These are phyloP conservation scores for Corvus hawaiiensis DNA, from an alignment of 2,113 vertebrate genomes.

Conservation along the genomic window DNA sequence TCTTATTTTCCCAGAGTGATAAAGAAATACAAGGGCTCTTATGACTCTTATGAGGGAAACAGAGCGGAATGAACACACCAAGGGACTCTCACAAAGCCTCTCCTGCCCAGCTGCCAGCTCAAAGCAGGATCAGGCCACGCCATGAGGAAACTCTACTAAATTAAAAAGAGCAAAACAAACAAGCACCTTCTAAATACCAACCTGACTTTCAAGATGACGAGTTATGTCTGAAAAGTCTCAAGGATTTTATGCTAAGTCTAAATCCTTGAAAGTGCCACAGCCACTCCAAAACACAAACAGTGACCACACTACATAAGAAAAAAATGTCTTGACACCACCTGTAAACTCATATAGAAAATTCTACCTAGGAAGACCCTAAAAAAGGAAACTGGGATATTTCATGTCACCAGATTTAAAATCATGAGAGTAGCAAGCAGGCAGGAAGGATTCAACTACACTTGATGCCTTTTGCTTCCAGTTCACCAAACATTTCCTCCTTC, in stretches of 20 bases:
- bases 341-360: not conserved
- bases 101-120: not conserved
- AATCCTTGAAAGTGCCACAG: not conserved
- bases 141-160: not conserved
- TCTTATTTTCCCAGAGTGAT: not conserved
- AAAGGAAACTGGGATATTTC: not conserved
- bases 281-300: not conserved
- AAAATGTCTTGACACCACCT: not conserved
- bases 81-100: not conserved
- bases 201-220: not conserved
- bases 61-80: not conserved
- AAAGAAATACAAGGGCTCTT: not conserved
- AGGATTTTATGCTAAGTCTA: not conserved
- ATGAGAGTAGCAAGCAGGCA: not conserved
- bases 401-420: not conserved
- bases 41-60: not conserved
- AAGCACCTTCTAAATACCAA: not conserved
- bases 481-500: not conserved
- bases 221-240: not conserved
- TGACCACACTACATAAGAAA: not conserved
- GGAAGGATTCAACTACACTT: not conserved
- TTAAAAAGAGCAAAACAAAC: not conserved
- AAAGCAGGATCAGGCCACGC: not conserved
- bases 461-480: not conserved
- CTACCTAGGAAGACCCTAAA: not conserved